Conservation (phyloP, 2,797 vertebrate genomes). For the Philypnodon macrostomus region DNA sequence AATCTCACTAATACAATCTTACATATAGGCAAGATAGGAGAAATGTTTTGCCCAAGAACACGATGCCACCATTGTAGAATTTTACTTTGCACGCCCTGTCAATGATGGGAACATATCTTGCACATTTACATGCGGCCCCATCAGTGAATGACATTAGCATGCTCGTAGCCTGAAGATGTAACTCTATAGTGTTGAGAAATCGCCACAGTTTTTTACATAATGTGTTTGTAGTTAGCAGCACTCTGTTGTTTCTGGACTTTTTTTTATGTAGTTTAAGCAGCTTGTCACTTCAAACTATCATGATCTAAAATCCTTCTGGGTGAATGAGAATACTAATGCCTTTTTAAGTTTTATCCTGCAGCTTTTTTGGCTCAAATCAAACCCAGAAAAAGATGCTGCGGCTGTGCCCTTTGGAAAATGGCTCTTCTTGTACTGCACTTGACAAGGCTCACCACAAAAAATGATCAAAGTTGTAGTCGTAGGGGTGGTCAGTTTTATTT, state of each 20-base stretch:
- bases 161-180: slow-evolving; percentile 56
- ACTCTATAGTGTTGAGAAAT: slow-evolving; percentile 65
- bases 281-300: slow-evolving; percentile 81
- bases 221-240: slow-evolving; percentile 74
- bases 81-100: slow-evolving; percentile 3
- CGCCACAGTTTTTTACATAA: slow-evolving; percentile 54
- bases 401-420: slow-evolving; percentile 65
- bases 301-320: slow-evolving; percentile 77
- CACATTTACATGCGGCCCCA: slow-evolving; percentile 25
- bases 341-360: slow-evolving; percentile 73
- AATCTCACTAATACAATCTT: no score
- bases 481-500: neutral
- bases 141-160: slow-evolving; percentile 42
- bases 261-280: slow-evolving; percentile 75
- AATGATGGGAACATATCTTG: slow-evolving; percentile 11
- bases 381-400: slow-evolving; percentile 77
- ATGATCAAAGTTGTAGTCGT: neutral
- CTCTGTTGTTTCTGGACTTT: slow-evolving; percentile 78
- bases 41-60: no score
- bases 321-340: slow-evolving; percentile 78
- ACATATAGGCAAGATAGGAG: no score
- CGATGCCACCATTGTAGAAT: no score
- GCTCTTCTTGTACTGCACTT: slow-evolving; percentile 65
- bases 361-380: slow-evolving; percentile 82
- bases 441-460: slow-evolving; percentile 13